phyloP scores from a whole-genome alignment of 1,140 invertebrate species.

The Drosophila serrata region DNA sequence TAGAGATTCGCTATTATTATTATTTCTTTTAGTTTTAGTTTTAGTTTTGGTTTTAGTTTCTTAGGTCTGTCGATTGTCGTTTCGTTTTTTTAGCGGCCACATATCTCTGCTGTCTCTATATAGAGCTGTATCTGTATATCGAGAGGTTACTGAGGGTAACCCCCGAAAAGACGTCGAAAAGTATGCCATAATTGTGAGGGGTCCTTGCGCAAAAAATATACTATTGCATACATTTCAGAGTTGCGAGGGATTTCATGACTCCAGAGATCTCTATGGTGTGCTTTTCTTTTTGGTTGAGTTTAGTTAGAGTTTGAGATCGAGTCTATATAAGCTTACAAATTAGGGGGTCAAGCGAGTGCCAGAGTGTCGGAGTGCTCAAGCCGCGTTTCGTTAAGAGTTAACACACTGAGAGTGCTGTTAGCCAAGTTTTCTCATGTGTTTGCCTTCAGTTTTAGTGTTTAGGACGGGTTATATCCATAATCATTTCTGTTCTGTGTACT shows the following conservation, averaged over 20 bases:
- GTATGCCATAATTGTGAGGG: constrained; percentile 1
- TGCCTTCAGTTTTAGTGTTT: constrained; percentile 14
- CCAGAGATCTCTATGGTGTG: constrained; percentile 1
- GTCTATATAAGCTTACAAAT: constrained; percentile 31
- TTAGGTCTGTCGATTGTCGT: constrained; percentile 55
- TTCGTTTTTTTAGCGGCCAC: constrained; percentile 50
- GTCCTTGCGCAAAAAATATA: constrained; percentile 14
- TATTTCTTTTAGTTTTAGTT: not conserved
- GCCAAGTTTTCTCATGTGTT: not conserved
- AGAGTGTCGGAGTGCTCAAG: constrained; percentile 40
- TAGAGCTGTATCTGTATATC: not conserved
- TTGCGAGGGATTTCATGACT: not conserved
- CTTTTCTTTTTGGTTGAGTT: constrained; percentile 14
- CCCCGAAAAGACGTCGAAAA: constrained; percentile 3
- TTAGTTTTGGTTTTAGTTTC: constrained; percentile 11
- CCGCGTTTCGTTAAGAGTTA: constrained; percentile 16
- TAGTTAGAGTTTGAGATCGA: constrained; percentile 18
- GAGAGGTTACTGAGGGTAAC: not conserved
- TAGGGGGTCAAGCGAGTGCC: constrained; percentile 38
- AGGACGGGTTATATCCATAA: constrained; percentile 50
- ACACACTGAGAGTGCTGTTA: not conserved
- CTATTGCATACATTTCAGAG: not conserved
- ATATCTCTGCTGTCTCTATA: constrained; percentile 15
- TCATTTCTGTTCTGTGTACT: constrained; percentile 14
- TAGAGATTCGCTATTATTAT: constrained; percentile 18